These are phyloP conservation scores for Euwallacea fornicatus DNA, from an alignment of 1,140 invertebrate genomes.

Conservation along the genomic window DNA sequence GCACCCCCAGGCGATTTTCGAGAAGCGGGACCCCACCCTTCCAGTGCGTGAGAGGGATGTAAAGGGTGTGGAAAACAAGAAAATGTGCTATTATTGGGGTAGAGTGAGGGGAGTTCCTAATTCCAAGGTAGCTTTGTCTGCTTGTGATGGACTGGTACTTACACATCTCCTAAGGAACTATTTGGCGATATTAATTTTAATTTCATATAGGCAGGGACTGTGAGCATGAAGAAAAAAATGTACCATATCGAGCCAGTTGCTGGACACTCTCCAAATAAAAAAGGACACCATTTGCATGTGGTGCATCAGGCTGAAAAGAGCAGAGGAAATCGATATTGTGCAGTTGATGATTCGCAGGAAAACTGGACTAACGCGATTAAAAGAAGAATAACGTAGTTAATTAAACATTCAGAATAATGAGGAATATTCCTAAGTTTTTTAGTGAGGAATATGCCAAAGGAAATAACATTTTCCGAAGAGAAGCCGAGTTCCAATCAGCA, in stretches of 20 bases:
- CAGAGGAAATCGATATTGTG: slow-evolving; percentile 34
- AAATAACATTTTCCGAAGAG: slow-evolving; percentile 2
- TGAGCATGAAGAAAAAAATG: slow-evolving; percentile 51
- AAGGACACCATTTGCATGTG: slow-evolving; percentile 58
- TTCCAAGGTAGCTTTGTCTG: slow-evolving; percentile 61
- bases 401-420: background rate
- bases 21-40: slow-evolving; percentile 52
- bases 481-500: background rate
- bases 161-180: too few relatives aligned
- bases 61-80: slow-evolving; percentile 40
- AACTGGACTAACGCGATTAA: slow-evolving; percentile 56
- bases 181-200: too few relatives aligned
- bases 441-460: background rate
- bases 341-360: slow-evolving; percentile 38
- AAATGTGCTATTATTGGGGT: slow-evolving; percentile 62
- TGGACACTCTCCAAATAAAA: slow-evolving; percentile 51
- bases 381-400: slow-evolving; percentile 46
- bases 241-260: slow-evolving; percentile 58
- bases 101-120: slow-evolving; percentile 53
- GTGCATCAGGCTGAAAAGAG: slow-evolving; percentile 51
- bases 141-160: slow-evolving; percentile 65
- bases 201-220: slow-evolving; percentile 15
- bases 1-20: slow-evolving; percentile 60
- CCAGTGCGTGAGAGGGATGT: slow-evolving; percentile 38
- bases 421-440: background rate